Base-by-base conservation (phyloP, 2,888 invertebrate species). In the Drosophila ustulata region DNA sequence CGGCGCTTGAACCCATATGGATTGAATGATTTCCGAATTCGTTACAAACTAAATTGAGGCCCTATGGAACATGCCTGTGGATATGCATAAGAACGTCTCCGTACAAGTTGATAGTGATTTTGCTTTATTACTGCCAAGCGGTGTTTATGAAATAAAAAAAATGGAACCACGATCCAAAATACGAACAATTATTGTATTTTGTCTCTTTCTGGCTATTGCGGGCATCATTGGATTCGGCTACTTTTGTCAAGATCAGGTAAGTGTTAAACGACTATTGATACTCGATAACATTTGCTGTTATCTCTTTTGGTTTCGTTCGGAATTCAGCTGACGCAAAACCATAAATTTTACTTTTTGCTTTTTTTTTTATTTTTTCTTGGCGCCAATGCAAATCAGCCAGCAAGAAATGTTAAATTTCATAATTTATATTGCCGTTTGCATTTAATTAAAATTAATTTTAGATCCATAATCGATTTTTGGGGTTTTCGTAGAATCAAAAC, bases 211-310 rank as follows among this genome's bases (percentile, higher is more conserved):
- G 90, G 96, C 96, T 82, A 94, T 97, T 77, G 96, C 96, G 91
- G 97, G 97, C 80, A 97, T 97, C 93, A 95, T 97, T 84, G 97
- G 96, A 89, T 96, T 97, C 92, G 97, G 97, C 89, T 97, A 97
- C 93, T 97, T 97, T 91, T 97, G 97, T 92, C 96, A 97, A 77
- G 97, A 97, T 92, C 96, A 96, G 94, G 96, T 96, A 90, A 94
- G 94, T 91, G 46, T 25, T 9, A 55, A 56, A 41, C 28, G 32
- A 43, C n/a, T 13, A 41, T 43, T 26, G 43, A 55, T 47, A 39
- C 41, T 5, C 13, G 56, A 37, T 46, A 56, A 56, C 34, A 4
- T 11, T 34, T 34, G 34, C 34, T 34, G 4, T 25, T 55, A 37
- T 62, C 51, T 32, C 32, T 37, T 34, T 37, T 4, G n/a, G 26